Evolutionary conservation across 2,113 vertebrate genomes (phyloP).

Genomic region (Phaethornis superciliosus): DNA sequence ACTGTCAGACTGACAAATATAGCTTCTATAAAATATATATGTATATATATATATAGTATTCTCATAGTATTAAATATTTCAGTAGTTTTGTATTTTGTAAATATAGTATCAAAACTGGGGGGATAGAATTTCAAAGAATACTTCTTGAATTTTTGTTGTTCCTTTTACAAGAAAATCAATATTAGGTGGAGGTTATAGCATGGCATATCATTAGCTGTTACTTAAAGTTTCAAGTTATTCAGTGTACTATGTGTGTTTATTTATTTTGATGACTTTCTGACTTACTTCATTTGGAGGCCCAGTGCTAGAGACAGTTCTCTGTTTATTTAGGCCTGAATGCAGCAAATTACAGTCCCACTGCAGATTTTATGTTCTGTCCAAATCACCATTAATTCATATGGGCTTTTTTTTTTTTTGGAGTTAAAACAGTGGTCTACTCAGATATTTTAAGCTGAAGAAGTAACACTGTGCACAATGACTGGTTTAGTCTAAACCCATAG

Average conservation of each 20-base stretch:
- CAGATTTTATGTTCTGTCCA: neutral
- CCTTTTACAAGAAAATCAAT: neutral
- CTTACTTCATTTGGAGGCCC: neutral
- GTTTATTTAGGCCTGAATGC: neutral
- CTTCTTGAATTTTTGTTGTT: neutral
- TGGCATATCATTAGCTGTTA: neutral
- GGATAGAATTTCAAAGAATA: neutral
- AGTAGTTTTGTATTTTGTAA: slow-evolving; percentile 3
- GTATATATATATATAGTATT: neutral
- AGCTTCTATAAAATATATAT: neutral
- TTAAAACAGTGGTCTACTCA: neutral
- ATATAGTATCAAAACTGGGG: neutral
- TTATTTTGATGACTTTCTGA: neutral
- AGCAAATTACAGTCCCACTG: neutral
- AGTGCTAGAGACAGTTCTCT: neutral
- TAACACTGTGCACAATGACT: neutral
- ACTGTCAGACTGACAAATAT: neutral
- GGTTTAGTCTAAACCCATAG: neutral
- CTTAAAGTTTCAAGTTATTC: neutral
- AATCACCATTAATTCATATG: neutral
- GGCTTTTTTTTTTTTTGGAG: neutral
- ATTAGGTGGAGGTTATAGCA: neutral
- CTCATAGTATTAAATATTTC: neutral
- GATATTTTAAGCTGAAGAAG: neutral
- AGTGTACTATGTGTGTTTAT: neutral